A percentile compares a stretch with the other conserved stretches of the same genome.
phyloP scores from a whole-genome alignment of 1,140 invertebrate species.

The Cydia pomonella region DNA sequence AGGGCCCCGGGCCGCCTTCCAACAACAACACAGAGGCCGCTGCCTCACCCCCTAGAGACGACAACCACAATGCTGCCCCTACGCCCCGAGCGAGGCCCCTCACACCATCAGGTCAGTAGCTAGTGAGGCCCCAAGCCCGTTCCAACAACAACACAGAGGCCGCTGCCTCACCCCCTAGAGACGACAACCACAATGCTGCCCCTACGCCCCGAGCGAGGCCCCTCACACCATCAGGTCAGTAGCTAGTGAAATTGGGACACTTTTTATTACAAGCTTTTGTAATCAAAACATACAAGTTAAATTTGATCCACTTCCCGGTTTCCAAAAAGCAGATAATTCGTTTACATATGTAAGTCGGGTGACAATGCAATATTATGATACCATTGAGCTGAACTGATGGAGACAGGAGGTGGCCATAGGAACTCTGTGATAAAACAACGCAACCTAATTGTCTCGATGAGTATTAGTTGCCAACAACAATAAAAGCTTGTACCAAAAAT shows the following conservation, averaged over 20 bases:
- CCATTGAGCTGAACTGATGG: too few species aligned
- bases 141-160: not conserved
- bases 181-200: not conserved
- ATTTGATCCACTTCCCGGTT: too few species aligned
- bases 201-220: not conserved
- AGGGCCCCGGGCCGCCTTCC: conserved; percentile 64
- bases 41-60: conserved; percentile 63
- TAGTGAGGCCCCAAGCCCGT: conserved; percentile 22
- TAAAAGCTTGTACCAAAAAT: too few species aligned
- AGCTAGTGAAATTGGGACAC: not conserved
- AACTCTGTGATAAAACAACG: too few species aligned
- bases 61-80: conserved; percentile 65
- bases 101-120: conserved; percentile 76
- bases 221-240: conserved; percentile 64
- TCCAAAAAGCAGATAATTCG: too few species aligned
- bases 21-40: conserved; percentile 69
- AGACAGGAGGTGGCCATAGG: too few species aligned
- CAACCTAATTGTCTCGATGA: too few species aligned
- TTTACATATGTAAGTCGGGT: too few species aligned
- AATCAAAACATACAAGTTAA: too few species aligned
- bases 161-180: not conserved
- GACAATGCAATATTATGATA: too few species aligned
- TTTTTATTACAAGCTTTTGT: too few species aligned
- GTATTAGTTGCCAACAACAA: too few species aligned
- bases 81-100: conserved; percentile 62